These are phyloP conservation scores for Eupithecia dodoneata DNA, from an alignment of 2,888 invertebrate genomes.

Conservation along the genomic window DNA sequence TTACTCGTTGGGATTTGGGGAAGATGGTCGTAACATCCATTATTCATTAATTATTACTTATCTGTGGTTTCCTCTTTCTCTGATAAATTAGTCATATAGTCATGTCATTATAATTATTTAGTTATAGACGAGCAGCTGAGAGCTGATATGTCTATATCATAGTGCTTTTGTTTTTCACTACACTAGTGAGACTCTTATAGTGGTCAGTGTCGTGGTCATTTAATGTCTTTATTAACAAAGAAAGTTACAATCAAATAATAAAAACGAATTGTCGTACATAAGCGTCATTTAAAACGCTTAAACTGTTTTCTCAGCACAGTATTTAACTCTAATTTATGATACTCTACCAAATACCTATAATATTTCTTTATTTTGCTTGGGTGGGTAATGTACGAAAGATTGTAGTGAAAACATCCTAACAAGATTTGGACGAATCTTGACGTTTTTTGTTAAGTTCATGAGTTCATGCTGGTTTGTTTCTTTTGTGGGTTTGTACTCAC, in stretches of 20 bases:
- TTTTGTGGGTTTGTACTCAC: slow-evolving; percentile 18
- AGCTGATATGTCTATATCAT: too few relatives aligned
- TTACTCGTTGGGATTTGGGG: too few relatives aligned
- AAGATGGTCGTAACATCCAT: too few relatives aligned
- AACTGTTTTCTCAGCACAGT: not conserved
- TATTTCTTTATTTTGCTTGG: not conserved
- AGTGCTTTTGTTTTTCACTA: too few relatives aligned
- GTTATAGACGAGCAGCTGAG: too few relatives aligned
- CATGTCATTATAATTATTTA: too few relatives aligned
- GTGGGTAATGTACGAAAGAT: not conserved
- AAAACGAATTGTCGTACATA: too few relatives aligned
- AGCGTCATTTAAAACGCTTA: not conserved
- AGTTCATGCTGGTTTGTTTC: slow-evolving; percentile 32
- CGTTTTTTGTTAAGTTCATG: slow-evolving; percentile 39
- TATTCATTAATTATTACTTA: too few relatives aligned
- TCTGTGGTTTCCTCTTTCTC: not conserved
- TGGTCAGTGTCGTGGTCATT: too few relatives aligned
- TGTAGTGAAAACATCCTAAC: not conserved
- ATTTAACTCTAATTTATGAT: not conserved
- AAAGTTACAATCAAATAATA: too few relatives aligned
- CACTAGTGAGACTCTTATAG: too few relatives aligned
- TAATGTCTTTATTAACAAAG: too few relatives aligned
- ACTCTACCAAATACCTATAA: not conserved
- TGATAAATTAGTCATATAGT: not conserved
- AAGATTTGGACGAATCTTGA: slow-evolving; percentile 34